Conservation (phyloP, 2,113 vertebrate genomes). For the Nyctibius bracteatus region DNA sequence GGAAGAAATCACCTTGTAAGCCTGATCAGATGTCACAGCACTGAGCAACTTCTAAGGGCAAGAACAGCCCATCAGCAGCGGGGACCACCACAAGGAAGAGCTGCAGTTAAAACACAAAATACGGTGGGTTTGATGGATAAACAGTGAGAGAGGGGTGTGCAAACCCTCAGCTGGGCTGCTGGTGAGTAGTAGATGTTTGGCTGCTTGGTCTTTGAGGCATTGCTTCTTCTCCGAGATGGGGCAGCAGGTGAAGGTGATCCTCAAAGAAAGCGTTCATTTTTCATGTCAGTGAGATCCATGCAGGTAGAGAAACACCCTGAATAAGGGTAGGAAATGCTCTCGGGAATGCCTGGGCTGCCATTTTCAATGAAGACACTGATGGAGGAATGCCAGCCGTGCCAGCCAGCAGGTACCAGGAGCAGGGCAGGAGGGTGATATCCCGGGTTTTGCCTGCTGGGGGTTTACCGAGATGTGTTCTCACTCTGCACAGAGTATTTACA, state of each 20-base stretch:
- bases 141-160: neutral
- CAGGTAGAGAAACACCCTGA: rapidly evolving
- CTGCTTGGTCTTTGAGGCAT: neutral
- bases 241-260: neutral
- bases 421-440: neutral
- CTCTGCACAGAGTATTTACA: neutral
- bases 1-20: neutral
- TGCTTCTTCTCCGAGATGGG: neutral
- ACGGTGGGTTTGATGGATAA: neutral
- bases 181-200: neutral
- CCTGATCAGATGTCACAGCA: neutral
- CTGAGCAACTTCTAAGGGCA: neutral
- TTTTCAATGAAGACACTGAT: neutral
- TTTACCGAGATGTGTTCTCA: neutral
- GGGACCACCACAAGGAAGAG: neutral
- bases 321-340: neutral
- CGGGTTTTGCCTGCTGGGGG: neutral
- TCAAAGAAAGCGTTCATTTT: neutral
- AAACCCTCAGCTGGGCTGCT: neutral
- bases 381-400: neutral
- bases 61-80: neutral
- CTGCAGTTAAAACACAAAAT: neutral
- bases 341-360: too few species aligned
- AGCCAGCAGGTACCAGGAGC: neutral
- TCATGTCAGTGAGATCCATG: rapidly evolving